Evolutionary conservation across 2,888 invertebrate species (phyloP).

Genomic region (Lasioglossum figueresi): DNA sequence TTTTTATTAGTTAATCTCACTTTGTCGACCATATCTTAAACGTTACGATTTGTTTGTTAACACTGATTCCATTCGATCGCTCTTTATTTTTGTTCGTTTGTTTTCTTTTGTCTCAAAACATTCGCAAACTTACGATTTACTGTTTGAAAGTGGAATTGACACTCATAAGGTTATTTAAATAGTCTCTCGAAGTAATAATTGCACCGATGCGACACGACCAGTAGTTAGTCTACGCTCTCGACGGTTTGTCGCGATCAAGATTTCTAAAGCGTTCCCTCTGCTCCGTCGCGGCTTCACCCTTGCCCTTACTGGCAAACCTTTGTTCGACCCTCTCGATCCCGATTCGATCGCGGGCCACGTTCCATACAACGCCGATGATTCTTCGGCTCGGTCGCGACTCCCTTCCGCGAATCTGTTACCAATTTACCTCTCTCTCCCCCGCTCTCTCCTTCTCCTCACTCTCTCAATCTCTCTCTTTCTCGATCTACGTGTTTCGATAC

Average conservation of each 20-base stretch:
- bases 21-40: conserved; percentile 79
- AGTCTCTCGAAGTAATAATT: conserved; percentile 82
- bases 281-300: conserved; percentile 30
- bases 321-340: conserved; percentile 8
- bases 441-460: neutral
- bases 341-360: neutral
- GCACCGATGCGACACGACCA: conserved; percentile 78
- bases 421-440: neutral
- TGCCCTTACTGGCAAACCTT: neutral
- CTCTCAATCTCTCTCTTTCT: neutral
- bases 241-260: conserved; percentile 34
- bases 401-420: neutral
- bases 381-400: neutral
- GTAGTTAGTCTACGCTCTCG: conserved; percentile 34
- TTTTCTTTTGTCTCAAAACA: conserved; percentile 70
- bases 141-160: conserved; percentile 83
- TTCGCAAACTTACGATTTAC: conserved; percentile 81
- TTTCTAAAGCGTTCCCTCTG: conserved; percentile 56
- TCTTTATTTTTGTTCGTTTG: conserved; percentile 61
- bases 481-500: neutral
- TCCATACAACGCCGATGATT: neutral
- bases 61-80: conserved; percentile 51
- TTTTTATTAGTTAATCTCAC: conserved; percentile 86
- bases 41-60: conserved; percentile 67
- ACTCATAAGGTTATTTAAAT: conserved; percentile 84